These are phyloP conservation scores for pig (Sus scrofa) DNA, from an alignment of 2,113 vertebrate species.

Conservation along the genomic window DNA sequence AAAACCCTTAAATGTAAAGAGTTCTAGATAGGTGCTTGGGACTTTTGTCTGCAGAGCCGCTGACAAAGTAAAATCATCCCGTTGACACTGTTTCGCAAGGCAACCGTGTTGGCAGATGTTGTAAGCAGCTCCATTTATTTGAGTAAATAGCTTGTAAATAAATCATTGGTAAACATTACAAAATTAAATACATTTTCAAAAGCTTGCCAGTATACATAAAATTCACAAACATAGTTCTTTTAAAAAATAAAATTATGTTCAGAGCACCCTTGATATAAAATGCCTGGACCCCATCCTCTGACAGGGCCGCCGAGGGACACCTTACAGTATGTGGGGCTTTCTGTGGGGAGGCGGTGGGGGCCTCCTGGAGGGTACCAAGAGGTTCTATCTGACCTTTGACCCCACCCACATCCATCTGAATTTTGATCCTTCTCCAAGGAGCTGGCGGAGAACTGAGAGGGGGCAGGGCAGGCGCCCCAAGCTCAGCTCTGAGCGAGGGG, in stretches of 20 bases:
- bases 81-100: constrained; percentile 28
- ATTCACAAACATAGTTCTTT: constrained; percentile 89
- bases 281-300: constrained; percentile 84
- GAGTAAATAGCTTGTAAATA: constrained; percentile 92
- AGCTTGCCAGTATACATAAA: constrained; percentile 91
- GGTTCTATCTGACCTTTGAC: constrained; percentile 17
- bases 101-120: constrained; percentile 79
- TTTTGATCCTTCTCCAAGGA: constrained; percentile 61
- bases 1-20: neutral
- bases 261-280: constrained; percentile 93
- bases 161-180: constrained; percentile 91
- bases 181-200: constrained; percentile 92
- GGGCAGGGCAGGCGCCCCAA: neutral
- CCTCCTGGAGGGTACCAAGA: constrained; percentile 41
- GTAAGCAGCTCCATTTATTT: constrained; percentile 91
- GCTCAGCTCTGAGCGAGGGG: neutral
- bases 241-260: constrained; percentile 92
- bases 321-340: constrained; percentile 58
- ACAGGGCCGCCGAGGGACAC: constrained; percentile 82
- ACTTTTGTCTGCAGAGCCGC: neutral
- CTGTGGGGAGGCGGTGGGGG: constrained; percentile 69
- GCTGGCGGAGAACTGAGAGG: neutral
- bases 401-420: neutral
- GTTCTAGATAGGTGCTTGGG: rapidly evolving
- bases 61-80: rapidly evolving